Conservation (phyloP, 1,140 invertebrate genomes). For the Drosophila fuyamai region DNA sequence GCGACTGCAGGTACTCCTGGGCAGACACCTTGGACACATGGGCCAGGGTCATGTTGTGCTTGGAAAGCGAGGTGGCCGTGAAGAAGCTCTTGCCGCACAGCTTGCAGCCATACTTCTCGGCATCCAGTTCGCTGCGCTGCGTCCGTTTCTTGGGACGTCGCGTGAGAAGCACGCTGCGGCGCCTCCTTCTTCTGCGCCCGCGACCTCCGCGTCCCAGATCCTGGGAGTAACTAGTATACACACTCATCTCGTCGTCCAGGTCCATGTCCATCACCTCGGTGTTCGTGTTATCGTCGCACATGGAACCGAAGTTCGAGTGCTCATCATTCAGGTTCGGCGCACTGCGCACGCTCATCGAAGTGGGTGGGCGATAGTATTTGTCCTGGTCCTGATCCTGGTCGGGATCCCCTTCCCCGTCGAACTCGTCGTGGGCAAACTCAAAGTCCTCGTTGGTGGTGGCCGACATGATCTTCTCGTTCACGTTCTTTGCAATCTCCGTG, state of each 20-base stretch:
- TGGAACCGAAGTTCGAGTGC: slow-evolving; percentile 71
- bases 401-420: slow-evolving; percentile 65
- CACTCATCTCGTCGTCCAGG: slow-evolving; percentile 81
- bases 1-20: slow-evolving; percentile 84
- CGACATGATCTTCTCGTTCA: slow-evolving; percentile 84
- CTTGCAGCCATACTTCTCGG: slow-evolving; percentile 79
- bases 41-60: slow-evolving; percentile 86
- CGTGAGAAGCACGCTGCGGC: slow-evolving; percentile 70
- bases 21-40: slow-evolving; percentile 86
- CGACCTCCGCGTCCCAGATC: slow-evolving; percentile 65
- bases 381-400: slow-evolving; percentile 36
- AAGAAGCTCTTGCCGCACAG: slow-evolving; percentile 85
- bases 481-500: slow-evolving; percentile 82
- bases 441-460: slow-evolving; percentile 76
- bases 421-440: slow-evolving; percentile 77
- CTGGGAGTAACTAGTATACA: slow-evolving; percentile 82
- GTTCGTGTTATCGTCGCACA: slow-evolving; percentile 80
- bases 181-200: slow-evolving; percentile 47
- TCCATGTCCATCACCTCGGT: slow-evolving; percentile 84
- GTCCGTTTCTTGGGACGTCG: slow-evolving; percentile 68
- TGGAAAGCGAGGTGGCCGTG: slow-evolving; percentile 84
- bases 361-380: slow-evolving; percentile 72
- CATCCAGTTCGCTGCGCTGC: slow-evolving; percentile 37
- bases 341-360: slow-evolving; percentile 82
- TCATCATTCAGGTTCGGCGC: slow-evolving; percentile 80